phyloP scores from a whole-genome alignment of 2,113 vertebrate species.

The Xiphophorus maculatus region DNA sequence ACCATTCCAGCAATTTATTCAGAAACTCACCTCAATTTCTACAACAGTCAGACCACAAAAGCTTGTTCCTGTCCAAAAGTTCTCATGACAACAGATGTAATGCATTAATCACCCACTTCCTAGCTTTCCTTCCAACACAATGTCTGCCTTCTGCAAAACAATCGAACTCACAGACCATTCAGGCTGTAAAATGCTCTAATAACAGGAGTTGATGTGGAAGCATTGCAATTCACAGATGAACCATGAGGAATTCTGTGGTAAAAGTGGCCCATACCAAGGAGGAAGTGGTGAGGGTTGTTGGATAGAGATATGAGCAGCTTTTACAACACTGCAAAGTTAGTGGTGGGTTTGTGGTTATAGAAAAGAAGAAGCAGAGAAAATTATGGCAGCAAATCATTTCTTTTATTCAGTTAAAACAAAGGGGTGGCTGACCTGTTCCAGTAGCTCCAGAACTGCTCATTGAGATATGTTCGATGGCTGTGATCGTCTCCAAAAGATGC shows the following conservation, averaged over 20 bases:
- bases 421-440: slow-evolving; percentile 90
- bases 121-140: slow-evolving; percentile 65
- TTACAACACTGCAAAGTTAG: slow-evolving; percentile 22
- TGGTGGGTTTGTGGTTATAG: slow-evolving; percentile 33
- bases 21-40: slow-evolving; percentile 21
- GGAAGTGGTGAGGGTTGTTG: slow-evolving; percentile 52
- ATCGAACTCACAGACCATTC: slow-evolving; percentile 42
- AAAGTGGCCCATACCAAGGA: slow-evolving; percentile 22
- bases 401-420: not conserved
- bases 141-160: slow-evolving; percentile 58
- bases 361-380: slow-evolving; percentile 21
- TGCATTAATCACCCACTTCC: slow-evolving; percentile 63
- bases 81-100: slow-evolving; percentile 65
- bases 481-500: slow-evolving; percentile 97
- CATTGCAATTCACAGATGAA: slow-evolving; percentile 34
- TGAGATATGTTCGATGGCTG: slow-evolving; percentile 93
- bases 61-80: slow-evolving; percentile 40
- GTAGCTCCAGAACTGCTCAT: slow-evolving; percentile 99
- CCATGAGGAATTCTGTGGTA: slow-evolving; percentile 37
- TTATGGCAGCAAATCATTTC: not conserved
- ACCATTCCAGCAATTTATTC: slow-evolving; percentile 17
- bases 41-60: slow-evolving; percentile 23
- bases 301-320: slow-evolving; percentile 33
- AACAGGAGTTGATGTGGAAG: slow-evolving; percentile 46
- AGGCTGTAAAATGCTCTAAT: slow-evolving; percentile 34